Conservation (phyloP, 2,888 invertebrate species). For the Coremacera marginata region DNA sequence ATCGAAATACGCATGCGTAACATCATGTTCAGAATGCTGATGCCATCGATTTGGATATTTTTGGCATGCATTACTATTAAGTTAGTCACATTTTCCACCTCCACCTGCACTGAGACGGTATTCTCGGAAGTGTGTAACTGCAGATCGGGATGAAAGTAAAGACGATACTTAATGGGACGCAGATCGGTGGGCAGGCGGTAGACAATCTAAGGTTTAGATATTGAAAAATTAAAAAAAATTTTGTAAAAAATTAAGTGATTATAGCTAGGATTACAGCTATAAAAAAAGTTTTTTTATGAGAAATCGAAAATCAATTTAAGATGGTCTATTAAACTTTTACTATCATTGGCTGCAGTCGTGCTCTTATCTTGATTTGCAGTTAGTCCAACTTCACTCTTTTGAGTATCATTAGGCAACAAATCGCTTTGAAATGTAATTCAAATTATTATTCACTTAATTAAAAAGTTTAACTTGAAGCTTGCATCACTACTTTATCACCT, state of each 20-base stretch:
- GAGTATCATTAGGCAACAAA: no score
- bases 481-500: no score
- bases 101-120: slow-evolving; percentile 61
- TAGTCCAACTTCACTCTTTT: no score
- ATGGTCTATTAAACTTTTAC: no score
- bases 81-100: slow-evolving; percentile 54
- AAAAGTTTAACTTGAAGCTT: no score
- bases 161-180: slow-evolving; percentile 56
- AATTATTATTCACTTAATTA: no score
- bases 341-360: no score
- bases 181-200: slow-evolving; percentile 60
- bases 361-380: no score
- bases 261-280: no score
- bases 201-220: slow-evolving; percentile 51
- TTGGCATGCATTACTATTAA: slow-evolving; percentile 61
- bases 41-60: slow-evolving; percentile 54
- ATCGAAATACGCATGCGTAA: slow-evolving; percentile 62
- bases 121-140: slow-evolving; percentile 55
- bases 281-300: background rate
- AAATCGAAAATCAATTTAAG: background rate
- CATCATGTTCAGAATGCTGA: slow-evolving; percentile 62
- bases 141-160: slow-evolving; percentile 58
- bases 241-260: no score
- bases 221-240: background rate
- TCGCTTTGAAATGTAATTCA: no score